Conservation (phyloP, 64 coral and sea anemone species). For the Montipora foliosa region DNA sequence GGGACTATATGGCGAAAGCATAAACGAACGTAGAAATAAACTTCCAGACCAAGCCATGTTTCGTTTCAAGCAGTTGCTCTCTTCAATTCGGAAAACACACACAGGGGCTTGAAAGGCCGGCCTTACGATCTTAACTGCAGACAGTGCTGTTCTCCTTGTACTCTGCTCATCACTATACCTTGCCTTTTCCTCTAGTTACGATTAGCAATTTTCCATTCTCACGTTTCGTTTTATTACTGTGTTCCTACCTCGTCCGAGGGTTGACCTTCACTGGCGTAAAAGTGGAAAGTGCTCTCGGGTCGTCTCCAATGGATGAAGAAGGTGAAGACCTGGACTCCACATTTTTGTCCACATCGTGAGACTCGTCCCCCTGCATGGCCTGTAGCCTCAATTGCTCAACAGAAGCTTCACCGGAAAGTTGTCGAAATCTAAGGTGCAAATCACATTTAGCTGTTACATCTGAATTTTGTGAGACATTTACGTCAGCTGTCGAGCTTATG, state of each 20-base stretch:
- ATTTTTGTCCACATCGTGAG: slow-evolving; percentile 56
- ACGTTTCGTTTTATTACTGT: not conserved
- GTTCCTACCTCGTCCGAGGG: slow-evolving; percentile 35
- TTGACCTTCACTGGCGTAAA: slow-evolving; percentile 44
- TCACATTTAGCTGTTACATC: not conserved
- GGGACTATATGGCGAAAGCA: not conserved
- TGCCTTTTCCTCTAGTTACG: not conserved
- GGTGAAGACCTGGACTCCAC: slow-evolving; percentile 34
- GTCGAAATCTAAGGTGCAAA: slow-evolving; percentile 34
- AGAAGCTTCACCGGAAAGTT: slow-evolving; percentile 51
- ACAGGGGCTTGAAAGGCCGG: too few relatives aligned
- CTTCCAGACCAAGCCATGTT: too few relatives aligned
- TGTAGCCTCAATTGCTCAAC: slow-evolving; percentile 35
- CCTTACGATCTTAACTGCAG: too few relatives aligned
- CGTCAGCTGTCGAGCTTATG: too few relatives aligned
- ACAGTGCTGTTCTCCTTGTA: too few relatives aligned
- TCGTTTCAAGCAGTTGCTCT: too few relatives aligned
- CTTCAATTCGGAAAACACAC: too few relatives aligned
- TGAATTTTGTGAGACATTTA: too few relatives aligned
- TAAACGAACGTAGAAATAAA: not conserved
- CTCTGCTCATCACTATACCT: too few relatives aligned
- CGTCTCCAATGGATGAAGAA: not conserved
- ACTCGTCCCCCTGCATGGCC: slow-evolving; percentile 18
- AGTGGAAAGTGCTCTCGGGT: slow-evolving; percentile 38
- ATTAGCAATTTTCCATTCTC: not conserved